A percentile compares a stretch with the other conserved stretches of the same genome.
phyloP scores from a whole-genome alignment of 1,140 invertebrate genomes.

The Drosophila takahashii region DNA sequence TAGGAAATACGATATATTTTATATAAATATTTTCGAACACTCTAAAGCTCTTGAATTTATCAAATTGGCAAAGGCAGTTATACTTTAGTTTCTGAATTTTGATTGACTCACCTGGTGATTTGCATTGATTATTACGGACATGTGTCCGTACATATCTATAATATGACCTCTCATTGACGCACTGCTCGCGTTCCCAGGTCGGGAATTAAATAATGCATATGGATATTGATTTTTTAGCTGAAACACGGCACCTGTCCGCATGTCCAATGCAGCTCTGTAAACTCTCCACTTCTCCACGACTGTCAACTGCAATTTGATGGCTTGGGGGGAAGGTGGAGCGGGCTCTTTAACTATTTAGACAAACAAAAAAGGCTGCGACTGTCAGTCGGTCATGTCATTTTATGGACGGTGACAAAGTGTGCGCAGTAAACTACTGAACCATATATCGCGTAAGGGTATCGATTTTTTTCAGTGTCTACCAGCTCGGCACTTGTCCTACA shows the following conservation, averaged over 20 bases:
- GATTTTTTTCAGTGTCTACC: constrained; percentile 61
- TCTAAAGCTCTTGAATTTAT: neutral
- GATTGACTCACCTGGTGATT: constrained; percentile 35
- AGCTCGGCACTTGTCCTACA: constrained; percentile 28
- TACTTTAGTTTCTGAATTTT: constrained; percentile 2
- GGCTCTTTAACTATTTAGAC: constrained; percentile 61
- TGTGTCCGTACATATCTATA: constrained; percentile 8
- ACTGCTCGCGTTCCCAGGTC: constrained; percentile 52
- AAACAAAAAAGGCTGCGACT: constrained; percentile 20
- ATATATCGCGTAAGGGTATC: constrained; percentile 62
- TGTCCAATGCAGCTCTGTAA: constrained; percentile 44
- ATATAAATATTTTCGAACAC: neutral
- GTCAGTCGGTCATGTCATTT: constrained; percentile 33
- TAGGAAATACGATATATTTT: too few species aligned
- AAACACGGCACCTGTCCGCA: constrained; percentile 37
- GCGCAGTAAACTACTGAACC: constrained; percentile 74
- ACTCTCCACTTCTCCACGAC: neutral
- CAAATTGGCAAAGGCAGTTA: neutral
- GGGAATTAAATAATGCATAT: constrained; percentile 56
- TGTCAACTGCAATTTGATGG: constrained; percentile 57
- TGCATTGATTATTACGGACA: constrained; percentile 51
- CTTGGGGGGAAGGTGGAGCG: neutral
- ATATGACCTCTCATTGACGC: constrained; percentile 16
- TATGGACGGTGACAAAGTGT: constrained; percentile 38
- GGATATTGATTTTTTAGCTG: constrained; percentile 60